phyloP scores from a whole-genome alignment of 2,888 invertebrate genomes.

The Pherbina coryleti region DNA sequence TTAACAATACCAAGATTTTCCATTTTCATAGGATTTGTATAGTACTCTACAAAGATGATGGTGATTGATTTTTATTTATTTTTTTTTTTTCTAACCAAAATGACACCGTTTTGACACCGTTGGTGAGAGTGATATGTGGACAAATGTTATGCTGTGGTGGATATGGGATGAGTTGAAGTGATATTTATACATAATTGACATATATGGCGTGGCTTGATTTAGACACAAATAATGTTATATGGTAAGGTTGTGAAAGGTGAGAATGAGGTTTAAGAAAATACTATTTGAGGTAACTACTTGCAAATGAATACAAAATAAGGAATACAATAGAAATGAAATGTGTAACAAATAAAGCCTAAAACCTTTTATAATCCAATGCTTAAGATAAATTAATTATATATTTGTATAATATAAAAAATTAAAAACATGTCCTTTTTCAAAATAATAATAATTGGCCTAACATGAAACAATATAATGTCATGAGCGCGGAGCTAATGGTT shows the following conservation, averaged over 20 bases:
- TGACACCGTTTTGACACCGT: slow-evolving; percentile 40
- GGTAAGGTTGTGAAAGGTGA: not conserved
- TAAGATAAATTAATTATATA: no score
- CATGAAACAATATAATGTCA: no score
- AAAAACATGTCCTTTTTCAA: no score
- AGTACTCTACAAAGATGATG: slow-evolving; percentile 18
- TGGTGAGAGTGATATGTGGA: slow-evolving; percentile 33
- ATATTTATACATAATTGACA: not conserved
- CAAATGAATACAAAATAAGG: no score
- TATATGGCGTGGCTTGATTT: not conserved
- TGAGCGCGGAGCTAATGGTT: no score
- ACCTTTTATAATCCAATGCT: no score
- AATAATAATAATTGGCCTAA: no score
- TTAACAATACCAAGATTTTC: slow-evolving; percentile 31
- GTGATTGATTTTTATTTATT: no score
- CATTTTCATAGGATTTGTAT: not conserved
- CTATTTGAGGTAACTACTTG: not conserved
- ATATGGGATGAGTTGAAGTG: not conserved
- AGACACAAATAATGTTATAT: not conserved
- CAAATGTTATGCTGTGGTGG: not conserved
- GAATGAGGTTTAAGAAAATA: not conserved
- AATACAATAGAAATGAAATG: no score
- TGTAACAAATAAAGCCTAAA: no score
- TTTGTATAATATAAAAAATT: no score
- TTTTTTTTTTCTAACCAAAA: not conserved